Evolutionary conservation across 2,113 vertebrate species (phyloP), one percentile per base, ranked within the genome.

Genomic region (Poeciliopsis retropinna): DNA sequence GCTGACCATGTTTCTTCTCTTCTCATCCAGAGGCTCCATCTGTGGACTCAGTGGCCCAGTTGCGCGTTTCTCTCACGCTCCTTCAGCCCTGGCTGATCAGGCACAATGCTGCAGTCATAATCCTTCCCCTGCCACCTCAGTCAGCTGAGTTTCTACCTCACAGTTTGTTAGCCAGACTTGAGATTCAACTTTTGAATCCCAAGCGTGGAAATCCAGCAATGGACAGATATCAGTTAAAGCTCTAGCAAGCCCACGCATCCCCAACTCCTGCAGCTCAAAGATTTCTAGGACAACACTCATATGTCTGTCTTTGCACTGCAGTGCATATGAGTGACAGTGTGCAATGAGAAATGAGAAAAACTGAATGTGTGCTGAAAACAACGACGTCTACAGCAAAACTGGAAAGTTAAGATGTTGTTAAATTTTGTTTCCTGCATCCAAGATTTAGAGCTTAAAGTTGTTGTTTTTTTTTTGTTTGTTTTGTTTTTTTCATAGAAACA

Each of bases 21-120:
- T 78, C 79, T 82, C 78, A 78, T 80, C 87, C 85, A 76, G 80
- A 80, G 78, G 76, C 83, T 88, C 90, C 84, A 86, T 92, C 89
- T 84, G 80, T 80, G 84, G 87, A 74, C 80, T 86, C 83, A 64
- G 34, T 75, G 72, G 88, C 85, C 88, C 82, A 75, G 84, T 70
- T 76, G 74, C 81, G 80, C 87, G 85, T 81, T 86, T 91, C 81
- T 91, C 88, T 91, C 91, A 88, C 70, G 90, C 91, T 86, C 85
- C 86, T 81, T 67, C 72, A 80, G 72, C 83, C 69, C 78, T 51
- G 80, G 72, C 80, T 85, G 81, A 76, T 85, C 83, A 78, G 78
- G 72, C 80, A 83, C 80, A 73, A 86, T 80, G 76, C 70, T 81
- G 60, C 25, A 70, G 72, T 81, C 47, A 12, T 87, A 69, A 84